phyloP scores from a whole-genome alignment of 2,113 vertebrate genomes.

The Zapornia atra region DNA sequence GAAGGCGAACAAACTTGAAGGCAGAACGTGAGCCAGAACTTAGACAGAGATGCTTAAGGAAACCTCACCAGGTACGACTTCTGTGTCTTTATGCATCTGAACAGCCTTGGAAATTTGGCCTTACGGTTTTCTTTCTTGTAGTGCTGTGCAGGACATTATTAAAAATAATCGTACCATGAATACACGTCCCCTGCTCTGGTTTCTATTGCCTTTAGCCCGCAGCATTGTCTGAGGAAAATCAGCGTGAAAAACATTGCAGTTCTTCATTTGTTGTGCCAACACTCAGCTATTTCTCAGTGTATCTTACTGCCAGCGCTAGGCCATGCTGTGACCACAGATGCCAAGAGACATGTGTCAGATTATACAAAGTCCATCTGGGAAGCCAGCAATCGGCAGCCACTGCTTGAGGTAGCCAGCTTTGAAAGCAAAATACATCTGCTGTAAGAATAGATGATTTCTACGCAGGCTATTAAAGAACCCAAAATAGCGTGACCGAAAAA shows the following conservation, averaged over 20 bases:
- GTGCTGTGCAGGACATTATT: neutral
- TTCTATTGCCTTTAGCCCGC: neutral
- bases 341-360: constrained; percentile 26
- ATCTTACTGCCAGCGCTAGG: neutral
- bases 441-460: neutral
- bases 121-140: neutral
- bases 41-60: neutral
- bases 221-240: neutral
- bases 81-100: neutral
- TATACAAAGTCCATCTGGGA: constrained; percentile 23
- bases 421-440: neutral
- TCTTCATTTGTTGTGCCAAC: neutral
- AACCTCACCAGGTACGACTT: neutral
- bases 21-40: neutral
- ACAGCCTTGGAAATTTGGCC: neutral
- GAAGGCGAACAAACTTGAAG: neutral
- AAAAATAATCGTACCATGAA: neutral
- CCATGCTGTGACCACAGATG: constrained; percentile 54
- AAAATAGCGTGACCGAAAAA: neutral
- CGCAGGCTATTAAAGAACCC: neutral
- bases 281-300: neutral
- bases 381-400: neutral
- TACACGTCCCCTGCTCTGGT: neutral
- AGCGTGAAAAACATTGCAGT: neutral
- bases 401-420: neutral